Conservation (phyloP, 2,797 vertebrate species). For the Emydoidea blandingii region DNA sequence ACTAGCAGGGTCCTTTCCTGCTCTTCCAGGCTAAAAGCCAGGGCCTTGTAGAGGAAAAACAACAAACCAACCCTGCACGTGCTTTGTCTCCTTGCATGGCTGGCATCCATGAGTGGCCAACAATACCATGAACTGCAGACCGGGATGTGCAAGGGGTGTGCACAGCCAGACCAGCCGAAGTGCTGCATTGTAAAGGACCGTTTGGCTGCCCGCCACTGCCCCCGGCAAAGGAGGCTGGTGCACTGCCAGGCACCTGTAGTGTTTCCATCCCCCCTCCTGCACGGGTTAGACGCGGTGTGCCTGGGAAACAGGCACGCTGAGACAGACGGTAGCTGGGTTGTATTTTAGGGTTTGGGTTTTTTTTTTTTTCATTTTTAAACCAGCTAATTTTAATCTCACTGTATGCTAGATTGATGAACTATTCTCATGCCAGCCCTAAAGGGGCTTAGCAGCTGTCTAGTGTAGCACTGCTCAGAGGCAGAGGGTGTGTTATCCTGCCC, state of each 20-base stretch:
- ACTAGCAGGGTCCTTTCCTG: neutral
- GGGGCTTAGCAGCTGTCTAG: accelerated
- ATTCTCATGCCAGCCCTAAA: neutral
- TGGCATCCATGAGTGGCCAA: too few relatives aligned
- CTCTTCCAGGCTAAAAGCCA: neutral
- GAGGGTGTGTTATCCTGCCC: neutral
- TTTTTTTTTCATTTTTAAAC: neutral
- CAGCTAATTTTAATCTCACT: slow-evolving; percentile 13
- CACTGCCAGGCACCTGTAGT: neutral
- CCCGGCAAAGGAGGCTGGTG: neutral
- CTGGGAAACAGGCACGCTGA: accelerated
- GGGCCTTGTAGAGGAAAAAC: neutral
- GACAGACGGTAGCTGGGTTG: slow-evolving; percentile 10
- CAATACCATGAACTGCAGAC: too few relatives aligned
- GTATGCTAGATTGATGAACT: slow-evolving; percentile 16
- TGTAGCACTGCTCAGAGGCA: neutral
- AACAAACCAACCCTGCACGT: too few relatives aligned
- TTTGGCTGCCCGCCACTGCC: too few relatives aligned
- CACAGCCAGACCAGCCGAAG: too few relatives aligned
- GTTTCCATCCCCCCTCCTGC: accelerated
- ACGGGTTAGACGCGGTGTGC: accelerated
- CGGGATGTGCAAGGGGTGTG: too few relatives aligned
- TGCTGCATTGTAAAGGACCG: too few relatives aligned
- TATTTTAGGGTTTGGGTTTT: too few relatives aligned
- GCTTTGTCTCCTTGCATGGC: too few relatives aligned